Conservation (phyloP, 2,797 vertebrate species). For the Tenualosa thibaudeaui region DNA sequence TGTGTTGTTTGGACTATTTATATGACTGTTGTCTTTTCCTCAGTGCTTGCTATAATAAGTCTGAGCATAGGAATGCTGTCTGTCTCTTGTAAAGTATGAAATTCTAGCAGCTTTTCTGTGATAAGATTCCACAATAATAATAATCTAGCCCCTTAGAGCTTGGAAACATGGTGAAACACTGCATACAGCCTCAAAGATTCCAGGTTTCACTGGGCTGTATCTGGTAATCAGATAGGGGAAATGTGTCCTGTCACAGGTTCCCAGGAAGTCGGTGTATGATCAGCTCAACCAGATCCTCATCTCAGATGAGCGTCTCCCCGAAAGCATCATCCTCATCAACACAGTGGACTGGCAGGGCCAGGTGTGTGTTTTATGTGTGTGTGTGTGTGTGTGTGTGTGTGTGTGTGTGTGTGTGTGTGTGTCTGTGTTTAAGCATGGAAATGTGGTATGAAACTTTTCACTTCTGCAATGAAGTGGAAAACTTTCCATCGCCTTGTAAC, state of each 20-base stretch:
- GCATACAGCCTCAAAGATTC: neutral
- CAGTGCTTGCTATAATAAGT: neutral
- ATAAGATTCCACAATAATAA: neutral
- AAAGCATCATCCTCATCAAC: conserved; percentile 82
- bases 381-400: neutral
- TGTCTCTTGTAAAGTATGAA: neutral
- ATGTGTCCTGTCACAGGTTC: conserved; percentile 64
- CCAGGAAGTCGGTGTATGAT: conserved; percentile 81
- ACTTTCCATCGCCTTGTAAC: neutral
- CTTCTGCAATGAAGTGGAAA: neutral
- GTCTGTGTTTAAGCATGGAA: neutral
- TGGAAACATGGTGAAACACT: neutral
- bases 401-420: conserved; percentile 26
- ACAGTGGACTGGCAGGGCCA: conserved; percentile 81
- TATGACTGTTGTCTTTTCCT: neutral
- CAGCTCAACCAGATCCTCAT: conserved; percentile 82
- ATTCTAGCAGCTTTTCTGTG: neutral
- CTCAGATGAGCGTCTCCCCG: conserved; percentile 78
- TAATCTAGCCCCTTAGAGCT: neutral
- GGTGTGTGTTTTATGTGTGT: conserved; percentile 55
- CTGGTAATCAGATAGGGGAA: neutral
- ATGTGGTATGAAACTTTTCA: neutral
- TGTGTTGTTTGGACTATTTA: neutral
- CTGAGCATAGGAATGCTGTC: neutral
- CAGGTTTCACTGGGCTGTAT: neutral